Base-by-base conservation (phyloP, 1,140 invertebrate species). In the Caenorhabditis remanei region DNA sequence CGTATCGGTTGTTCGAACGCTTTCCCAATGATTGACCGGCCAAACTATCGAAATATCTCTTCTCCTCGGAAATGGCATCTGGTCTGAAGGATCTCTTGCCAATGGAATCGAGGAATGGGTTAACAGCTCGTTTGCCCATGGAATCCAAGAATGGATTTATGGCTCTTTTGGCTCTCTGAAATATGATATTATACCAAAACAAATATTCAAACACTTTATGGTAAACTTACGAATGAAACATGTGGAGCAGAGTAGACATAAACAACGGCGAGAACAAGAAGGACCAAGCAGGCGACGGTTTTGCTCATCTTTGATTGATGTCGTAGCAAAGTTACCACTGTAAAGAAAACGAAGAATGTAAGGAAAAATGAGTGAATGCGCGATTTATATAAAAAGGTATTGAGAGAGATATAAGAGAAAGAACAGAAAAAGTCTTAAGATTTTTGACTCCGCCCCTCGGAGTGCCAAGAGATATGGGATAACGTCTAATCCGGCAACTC, bases 91-190 rank as follows among this genome's bases (percentile, higher is more conserved):
- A 86, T 67, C 88, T 48, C 63, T 88, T 88, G 21, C 88, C 88
- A 43, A 88, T 63, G 0, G 88, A 88, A 82, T 89, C 88, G 4
- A 89, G 41, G 85, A 89, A 86, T 19, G 89, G 88, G 79, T 86
- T 86, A 21, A 89, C 86, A 48, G 89, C 85, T 61, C 89, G 88
- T 85, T 89, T 89, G 24, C 88, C 88, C 67, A 90, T 89, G 4
- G 89, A 89, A 61, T 89, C 89, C 63, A 89, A 67, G 83, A 90
- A 90, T 7, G 89, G 88, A 40, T 90, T 90, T 8, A 89, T 90
- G 24, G 88, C 88, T 71, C 87, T 41, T 65, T 89, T 89, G 24
- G 84, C 65, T 50, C 71, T 53, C 87, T 88, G 40, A 87, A 88
- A 87, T 46, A n/a, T 5, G 13, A 50, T 3, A 79, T 53, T 13